A percentile compares a stretch with the other conserved stretches of the same genome.
Conservation (phyloP, 1,140 invertebrate species). For the Lamellibrachia luymesi region DNA sequence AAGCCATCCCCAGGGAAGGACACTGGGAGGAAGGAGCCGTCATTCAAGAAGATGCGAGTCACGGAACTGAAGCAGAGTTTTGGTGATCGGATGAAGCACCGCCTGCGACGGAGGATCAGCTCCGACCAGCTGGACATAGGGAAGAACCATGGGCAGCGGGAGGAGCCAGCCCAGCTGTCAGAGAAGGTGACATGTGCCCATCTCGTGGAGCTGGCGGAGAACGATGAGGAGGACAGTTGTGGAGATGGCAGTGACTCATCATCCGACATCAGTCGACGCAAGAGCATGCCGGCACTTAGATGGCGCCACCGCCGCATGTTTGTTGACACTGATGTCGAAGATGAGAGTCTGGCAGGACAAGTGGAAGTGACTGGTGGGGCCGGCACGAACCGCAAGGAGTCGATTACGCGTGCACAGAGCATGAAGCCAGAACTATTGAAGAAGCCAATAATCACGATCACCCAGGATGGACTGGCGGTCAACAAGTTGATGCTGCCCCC, state of each 20-base stretch:
- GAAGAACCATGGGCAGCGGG: constrained; percentile 17
- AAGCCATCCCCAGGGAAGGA: constrained; percentile 16
- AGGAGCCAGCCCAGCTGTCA: constrained; percentile 24
- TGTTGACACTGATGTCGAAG: constrained; percentile 11
- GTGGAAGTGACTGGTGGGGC: not conserved
- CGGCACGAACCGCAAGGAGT: not conserved
- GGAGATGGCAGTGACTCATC: constrained; percentile 27
- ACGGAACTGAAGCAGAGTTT: constrained; percentile 43
- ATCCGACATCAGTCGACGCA: constrained; percentile 30
- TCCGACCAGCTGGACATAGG: constrained; percentile 22
- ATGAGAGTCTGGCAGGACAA: not conserved
- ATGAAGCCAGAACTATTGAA: constrained; percentile 29
- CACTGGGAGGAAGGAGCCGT: constrained; percentile 38
- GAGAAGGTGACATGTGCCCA: constrained; percentile 34
- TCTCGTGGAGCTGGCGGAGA: constrained; percentile 29
- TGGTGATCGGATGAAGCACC: constrained; percentile 19
- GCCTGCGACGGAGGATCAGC: constrained; percentile 6
- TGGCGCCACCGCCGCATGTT: constrained; percentile 60
- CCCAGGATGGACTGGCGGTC: constrained; percentile 71
- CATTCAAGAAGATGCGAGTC: constrained; percentile 46
- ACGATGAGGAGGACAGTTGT: constrained; percentile 25
- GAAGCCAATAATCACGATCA: constrained; percentile 94
- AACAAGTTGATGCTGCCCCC: constrained; percentile 1
- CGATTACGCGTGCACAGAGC: constrained; percentile 21
- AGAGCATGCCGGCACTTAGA: constrained; percentile 36